Conservation (phyloP, 1,140 invertebrate genomes). For the Cyclargus thomasi region DNA sequence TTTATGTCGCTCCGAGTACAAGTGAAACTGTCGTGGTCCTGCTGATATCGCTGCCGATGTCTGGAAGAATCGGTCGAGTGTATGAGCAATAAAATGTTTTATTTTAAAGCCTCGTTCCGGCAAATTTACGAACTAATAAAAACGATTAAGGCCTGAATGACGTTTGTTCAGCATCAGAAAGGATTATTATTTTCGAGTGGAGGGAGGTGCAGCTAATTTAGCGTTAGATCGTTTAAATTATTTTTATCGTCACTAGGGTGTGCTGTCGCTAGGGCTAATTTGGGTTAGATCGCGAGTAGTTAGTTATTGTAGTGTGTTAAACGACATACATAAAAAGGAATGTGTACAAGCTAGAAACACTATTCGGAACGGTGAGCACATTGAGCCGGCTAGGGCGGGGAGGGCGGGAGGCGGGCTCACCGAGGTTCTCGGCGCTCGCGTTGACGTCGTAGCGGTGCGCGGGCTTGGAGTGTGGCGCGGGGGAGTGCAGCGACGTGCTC, state of each 20-base stretch:
- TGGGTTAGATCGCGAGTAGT: conserved; percentile 22
- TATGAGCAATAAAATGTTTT: conserved; percentile 14
- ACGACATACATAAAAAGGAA: conserved; percentile 24
- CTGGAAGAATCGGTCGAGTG: conserved; percentile 30
- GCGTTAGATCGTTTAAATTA: conserved; percentile 13
- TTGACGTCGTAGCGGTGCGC: conserved; percentile 81
- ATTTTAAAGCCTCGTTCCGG: conserved; percentile 5
- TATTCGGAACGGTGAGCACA: conserved; percentile 16
- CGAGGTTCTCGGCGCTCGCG: conserved; percentile 83
- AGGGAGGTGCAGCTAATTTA: conserved; percentile 23
- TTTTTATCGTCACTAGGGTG: conserved; percentile 15
- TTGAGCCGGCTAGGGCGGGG: background rate
- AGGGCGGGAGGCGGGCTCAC: conserved; percentile 64
- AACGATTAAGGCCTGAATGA: conserved; percentile 18
- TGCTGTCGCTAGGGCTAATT: conserved; percentile 17
- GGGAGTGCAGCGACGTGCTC: conserved; percentile 82
- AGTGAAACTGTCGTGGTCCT: conserved; percentile 18
- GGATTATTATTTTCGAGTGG: conserved; percentile 16
- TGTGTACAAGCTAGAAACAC: conserved; percentile 26
- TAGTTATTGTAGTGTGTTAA: conserved; percentile 28
- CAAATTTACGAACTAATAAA: background rate
- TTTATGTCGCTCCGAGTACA: conserved; percentile 1
- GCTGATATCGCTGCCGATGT: conserved; percentile 22
- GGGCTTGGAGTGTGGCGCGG: conserved; percentile 78
- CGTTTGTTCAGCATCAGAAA: conserved; percentile 32